Evolutionary conservation across 2,797 vertebrate genomes (phyloP).

Genomic region (Scolopax rusticola): DNA sequence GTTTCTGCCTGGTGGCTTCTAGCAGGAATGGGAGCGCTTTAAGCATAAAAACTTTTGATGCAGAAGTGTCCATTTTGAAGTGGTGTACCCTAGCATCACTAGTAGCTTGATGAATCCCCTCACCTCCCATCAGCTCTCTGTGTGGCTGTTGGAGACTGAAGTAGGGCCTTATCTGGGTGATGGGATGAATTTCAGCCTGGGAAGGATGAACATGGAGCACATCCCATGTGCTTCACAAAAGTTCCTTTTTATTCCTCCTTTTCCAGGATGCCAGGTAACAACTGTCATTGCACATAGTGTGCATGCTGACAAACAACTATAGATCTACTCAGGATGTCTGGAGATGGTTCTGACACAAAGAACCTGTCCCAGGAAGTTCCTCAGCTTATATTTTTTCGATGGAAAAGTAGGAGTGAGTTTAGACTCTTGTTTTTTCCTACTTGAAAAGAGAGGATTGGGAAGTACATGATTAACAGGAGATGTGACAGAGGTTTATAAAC

Average conservation of each 20-base stretch:
- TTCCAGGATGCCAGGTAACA: neutral
- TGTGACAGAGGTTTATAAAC: neutral
- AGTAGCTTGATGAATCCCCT: neutral
- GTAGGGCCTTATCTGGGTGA: neutral
- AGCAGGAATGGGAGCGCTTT: neutral
- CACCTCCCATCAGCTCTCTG: neutral
- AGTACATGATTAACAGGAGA: neutral
- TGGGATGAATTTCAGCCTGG: neutral
- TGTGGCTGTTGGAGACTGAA: neutral
- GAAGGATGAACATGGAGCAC: neutral
- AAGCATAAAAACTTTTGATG: neutral
- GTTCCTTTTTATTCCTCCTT: neutral
- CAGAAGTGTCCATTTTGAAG: neutral
- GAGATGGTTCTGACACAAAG: neutral
- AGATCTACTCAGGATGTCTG: neutral
- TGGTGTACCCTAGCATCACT: neutral
- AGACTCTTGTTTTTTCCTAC: neutral
- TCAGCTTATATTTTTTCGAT: neutral
- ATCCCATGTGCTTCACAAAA: neutral
- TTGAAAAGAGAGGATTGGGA: neutral
- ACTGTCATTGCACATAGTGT: neutral
- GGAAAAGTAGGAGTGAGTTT: neutral
- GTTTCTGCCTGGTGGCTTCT: neutral
- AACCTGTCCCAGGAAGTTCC: neutral
- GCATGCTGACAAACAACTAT: fast-evolving